phyloP scores from a whole-genome alignment of 2,888 invertebrate genomes.

The Amphimallon solstitiale region DNA sequence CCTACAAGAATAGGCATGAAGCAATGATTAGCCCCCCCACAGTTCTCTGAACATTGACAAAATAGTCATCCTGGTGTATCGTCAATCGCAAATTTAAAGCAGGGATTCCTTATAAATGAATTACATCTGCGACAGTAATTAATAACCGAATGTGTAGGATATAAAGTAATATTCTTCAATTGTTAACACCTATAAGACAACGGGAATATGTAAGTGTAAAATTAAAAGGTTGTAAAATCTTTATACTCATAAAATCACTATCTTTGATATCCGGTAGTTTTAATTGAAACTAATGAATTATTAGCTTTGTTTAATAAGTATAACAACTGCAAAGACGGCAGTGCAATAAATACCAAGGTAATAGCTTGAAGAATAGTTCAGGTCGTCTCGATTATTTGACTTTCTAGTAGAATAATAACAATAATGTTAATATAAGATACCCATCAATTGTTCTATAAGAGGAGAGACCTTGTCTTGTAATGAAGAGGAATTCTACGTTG shows the following conservation, averaged over 20 bases:
- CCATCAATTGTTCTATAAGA: constrained; percentile 73
- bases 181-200: too few species aligned
- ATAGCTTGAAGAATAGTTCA: constrained; percentile 72
- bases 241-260: constrained; percentile 76
- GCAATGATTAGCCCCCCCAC: too few species aligned
- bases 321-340: constrained; percentile 70
- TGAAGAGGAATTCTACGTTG: constrained; percentile 68
- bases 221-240: constrained; percentile 69
- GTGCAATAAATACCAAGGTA: constrained; percentile 71
- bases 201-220: constrained; percentile 73
- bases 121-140: too few species aligned
- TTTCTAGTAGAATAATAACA: constrained; percentile 68
- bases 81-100: too few species aligned
- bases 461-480: constrained; percentile 72
- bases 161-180: too few species aligned
- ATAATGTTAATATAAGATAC: constrained; percentile 68
- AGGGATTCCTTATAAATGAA: too few species aligned
- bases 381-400: constrained; percentile 72
- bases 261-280: constrained; percentile 70
- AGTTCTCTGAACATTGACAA: too few species aligned
- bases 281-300: constrained; percentile 68
- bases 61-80: too few species aligned
- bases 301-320: constrained; percentile 73
- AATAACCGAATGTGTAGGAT: too few species aligned
- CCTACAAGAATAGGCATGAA: too few species aligned